Conservation (phyloP, 2,888 invertebrate species). For the Aproaerema taeniolella region DNA sequence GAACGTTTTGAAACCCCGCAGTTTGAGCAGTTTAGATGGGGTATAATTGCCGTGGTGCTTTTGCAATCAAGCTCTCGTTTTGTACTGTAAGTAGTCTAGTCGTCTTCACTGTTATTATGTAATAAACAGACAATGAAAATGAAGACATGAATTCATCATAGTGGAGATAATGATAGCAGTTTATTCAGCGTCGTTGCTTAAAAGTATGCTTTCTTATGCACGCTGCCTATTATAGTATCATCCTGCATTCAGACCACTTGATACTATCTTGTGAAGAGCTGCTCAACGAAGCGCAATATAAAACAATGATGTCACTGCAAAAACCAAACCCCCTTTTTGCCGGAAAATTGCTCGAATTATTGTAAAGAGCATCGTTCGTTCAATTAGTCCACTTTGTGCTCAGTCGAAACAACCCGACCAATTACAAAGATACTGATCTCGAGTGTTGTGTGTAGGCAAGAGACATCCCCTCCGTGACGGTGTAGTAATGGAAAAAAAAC, state of each 20-base stretch:
- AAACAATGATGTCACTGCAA: slow-evolving; percentile 21
- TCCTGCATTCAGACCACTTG: too few relatives aligned
- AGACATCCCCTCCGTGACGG: slow-evolving; percentile 42
- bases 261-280: too few relatives aligned
- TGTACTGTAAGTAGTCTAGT: slow-evolving; percentile 8
- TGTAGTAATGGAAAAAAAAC: slow-evolving; percentile 37
- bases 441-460: slow-evolving; percentile 24
- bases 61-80: slow-evolving; percentile 16
- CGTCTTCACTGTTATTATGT: slow-evolving; percentile 10
- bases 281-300: not conserved
- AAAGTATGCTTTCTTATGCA: too few relatives aligned
- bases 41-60: slow-evolving; percentile 15
- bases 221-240: too few relatives aligned
- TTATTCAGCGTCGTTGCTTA: too few relatives aligned
- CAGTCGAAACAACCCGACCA: slow-evolving; percentile 30
- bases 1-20: slow-evolving; percentile 17
- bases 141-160: slow-evolving; percentile 1
- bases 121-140: slow-evolving; percentile 7
- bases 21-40: slow-evolving; percentile 17
- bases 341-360: slow-evolving; percentile 18
- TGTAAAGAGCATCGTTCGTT: slow-evolving; percentile 14
- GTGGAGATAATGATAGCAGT: slow-evolving; percentile 3
- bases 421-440: slow-evolving; percentile 47
- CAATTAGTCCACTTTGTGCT: slow-evolving; percentile 25
- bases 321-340: slow-evolving; percentile 20